Base-by-base conservation (phyloP, 2,888 invertebrate species). In the Drosophila suboccidentalis region DNA sequence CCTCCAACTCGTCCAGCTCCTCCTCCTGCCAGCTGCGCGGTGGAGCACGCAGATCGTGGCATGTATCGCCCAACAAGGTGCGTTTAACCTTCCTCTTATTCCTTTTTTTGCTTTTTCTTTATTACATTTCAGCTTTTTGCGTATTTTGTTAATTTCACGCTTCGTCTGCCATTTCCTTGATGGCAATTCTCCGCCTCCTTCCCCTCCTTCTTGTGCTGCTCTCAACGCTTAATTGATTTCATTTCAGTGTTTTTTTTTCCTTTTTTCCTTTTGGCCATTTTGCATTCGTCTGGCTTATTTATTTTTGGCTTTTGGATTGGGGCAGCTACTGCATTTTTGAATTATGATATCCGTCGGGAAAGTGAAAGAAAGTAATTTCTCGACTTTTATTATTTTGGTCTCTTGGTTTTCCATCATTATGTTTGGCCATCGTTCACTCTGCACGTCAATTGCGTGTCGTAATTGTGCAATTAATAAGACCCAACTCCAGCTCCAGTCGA, bases 1-100 rank as follows among this genome's bases (percentile, higher is more conserved):
- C 75, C 50, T 46, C 75, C 50, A 32, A 32, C 32, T 47, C 79
- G 57, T 29, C 75, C 50, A 10, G 0, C 10, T 47, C 57, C 50
- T 46, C 79, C 60, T 71, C 47, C 61, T 66, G 66, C 59, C 83
- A 68, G 95, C 90, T 65, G 1, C 71, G 89, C 6, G 95, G 94
- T 8, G 95, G 94, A 81, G 94, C 95, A 91, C 93, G 95, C 86
- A 94, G 95, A 89, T 95, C 95, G 90, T 95, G 95, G 95, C 95
- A 95, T 91, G 94, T 94, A 79, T 95, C 95, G 85, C 94, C 95
- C 49, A 95, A 95, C 92, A 95, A 95, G 94, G 96, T 95, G 93
- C 93, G 89, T 87, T 80, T 22, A 29, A 39, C 22, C 54, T 13
- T 46, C 19, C 26, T 10, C 15, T 13, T 32, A 13, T 11, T 8